These are phyloP conservation scores for Nannoperca obscura DNA, from an alignment of 2,797 vertebrate genomes.

Conservation along the genomic window DNA sequence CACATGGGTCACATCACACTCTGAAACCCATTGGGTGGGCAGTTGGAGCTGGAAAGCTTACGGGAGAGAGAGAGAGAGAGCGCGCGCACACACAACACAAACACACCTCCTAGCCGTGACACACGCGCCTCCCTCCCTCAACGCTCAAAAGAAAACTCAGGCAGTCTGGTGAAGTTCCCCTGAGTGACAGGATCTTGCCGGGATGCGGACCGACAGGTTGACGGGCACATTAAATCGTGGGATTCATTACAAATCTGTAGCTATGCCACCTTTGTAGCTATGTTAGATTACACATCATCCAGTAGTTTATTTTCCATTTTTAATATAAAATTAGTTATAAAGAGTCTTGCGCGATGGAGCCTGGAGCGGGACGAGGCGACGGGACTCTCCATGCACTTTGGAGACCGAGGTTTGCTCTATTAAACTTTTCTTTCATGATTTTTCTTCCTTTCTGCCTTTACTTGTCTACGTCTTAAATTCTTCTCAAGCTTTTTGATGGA, in stretches of 20 bases:
- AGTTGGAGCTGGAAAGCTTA: constrained; percentile 16
- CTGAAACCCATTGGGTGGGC: constrained; percentile 28
- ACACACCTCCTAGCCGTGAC: constrained; percentile 41
- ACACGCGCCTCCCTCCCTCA: constrained; percentile 50
- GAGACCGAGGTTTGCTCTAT: constrained; percentile 71
- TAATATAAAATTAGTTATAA: background rate
- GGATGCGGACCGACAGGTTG: constrained; percentile 17
- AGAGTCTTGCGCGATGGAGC: constrained; percentile 70
- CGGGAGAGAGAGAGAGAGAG: constrained; percentile 5
- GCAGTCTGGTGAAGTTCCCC: constrained; percentile 45
- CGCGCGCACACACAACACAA: constrained; percentile 4
- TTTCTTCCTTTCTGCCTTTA: background rate
- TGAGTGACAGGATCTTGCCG: constrained; percentile 61
- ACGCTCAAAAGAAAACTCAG: constrained; percentile 49
- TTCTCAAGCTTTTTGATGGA: background rate
- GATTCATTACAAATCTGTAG: constrained; percentile 14
- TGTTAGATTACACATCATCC: constrained; percentile 20
- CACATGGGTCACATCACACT: constrained; percentile 44
- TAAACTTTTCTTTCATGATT: background rate
- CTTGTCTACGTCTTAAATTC: background rate
- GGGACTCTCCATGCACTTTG: constrained; percentile 54
- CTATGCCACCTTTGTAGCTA: constrained; percentile 45
- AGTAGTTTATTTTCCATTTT: constrained; percentile 20
- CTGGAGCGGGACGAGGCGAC: constrained; percentile 46
- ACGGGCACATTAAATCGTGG: constrained; percentile 7